A percentile compares a stretch with the other conserved stretches of the same genome.
Conservation (phyloP, 1,140 invertebrate genomes). For the Grapholita molesta region DNA sequence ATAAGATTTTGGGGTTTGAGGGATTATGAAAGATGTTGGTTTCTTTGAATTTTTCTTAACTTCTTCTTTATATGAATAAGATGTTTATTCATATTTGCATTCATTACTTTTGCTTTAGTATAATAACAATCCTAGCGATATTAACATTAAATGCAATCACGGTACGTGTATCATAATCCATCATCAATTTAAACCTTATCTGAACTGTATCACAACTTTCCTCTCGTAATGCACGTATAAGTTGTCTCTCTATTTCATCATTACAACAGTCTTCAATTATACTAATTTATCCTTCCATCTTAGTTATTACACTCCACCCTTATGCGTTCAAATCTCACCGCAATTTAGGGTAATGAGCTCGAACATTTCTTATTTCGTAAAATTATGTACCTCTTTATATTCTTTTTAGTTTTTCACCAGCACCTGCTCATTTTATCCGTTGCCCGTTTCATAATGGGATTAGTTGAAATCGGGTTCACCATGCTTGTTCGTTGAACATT, state of each 20-base stretch:
- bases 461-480: not conserved
- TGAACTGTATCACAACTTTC: not conserved
- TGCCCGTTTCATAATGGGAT: not conserved
- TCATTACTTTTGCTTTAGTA: not conserved
- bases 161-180: not conserved
- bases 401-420: constrained; percentile 2
- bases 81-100: too few species aligned
- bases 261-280: constrained; percentile 5
- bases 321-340: constrained; percentile 13
- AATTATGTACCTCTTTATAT: not conserved
- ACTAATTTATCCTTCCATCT: constrained; percentile 7
- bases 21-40: too few species aligned
- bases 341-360: constrained; percentile 8
- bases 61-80: too few species aligned
- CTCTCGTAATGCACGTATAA: not conserved
- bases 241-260: not conserved
- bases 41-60: too few species aligned
- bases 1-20: too few species aligned
- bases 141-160: not conserved
- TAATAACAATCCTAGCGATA: not conserved
- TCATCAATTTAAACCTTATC: not conserved
- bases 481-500: not conserved
- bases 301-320: constrained; percentile 1
- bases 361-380: constrained; percentile 7
- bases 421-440: constrained; percentile 5